Base-by-base conservation (phyloP, 2,797 vertebrate species). In the Lateolabrax maculatus region DNA sequence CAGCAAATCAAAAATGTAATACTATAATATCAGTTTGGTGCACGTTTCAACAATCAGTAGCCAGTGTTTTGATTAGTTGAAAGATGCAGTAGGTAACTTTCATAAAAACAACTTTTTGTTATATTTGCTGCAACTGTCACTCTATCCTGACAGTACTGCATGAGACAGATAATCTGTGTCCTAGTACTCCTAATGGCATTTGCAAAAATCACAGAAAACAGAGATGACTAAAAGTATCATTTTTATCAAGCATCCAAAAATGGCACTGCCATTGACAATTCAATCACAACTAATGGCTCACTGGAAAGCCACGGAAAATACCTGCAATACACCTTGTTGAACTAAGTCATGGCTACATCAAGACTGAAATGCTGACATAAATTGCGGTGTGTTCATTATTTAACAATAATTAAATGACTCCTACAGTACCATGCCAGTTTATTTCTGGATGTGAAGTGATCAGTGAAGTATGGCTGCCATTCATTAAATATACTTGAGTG, bases 131-230 rank as follows among this genome's bases (percentile, higher is more conserved):
- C n/a, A n/a, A n/a, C n/a, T n/a, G n/a, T n/a, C n/a, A n/a, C n/a
- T n/a, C n/a, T n/a, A n/a, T n/a, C n/a, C n/a, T n/a, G n/a, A n/a
- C n/a, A n/a, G n/a, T n/a, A n/a, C n/a, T n/a, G n/a, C n/a, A n/a
- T n/a, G n/a, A n/a, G n/a, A n/a, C n/a, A n/a, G n/a, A n/a, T n/a
- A n/a, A n/a, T n/a, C n/a, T n/a, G n/a, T n/a, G n/a, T n/a, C n/a
- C n/a, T n/a, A n/a, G n/a, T n/a, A n/a, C n/a, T n/a, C n/a, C n/a
- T n/a, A n/a, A n/a, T n/a, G n/a, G n/a, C n/a, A n/a, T n/a, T n/a
- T n/a, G n/a, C n/a, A n/a, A n/a, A n/a, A n/a, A n/a, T 67, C 49
- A 67, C 25, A 25, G 29, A 52, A 43, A 29, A 41, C n/a, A n/a
- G n/a, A n/a, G n/a, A n/a, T n/a, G n/a, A 37, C 16, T n/a, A 27